phyloP scores from a whole-genome alignment of 2,797 vertebrate species.

The Botia kubotai region DNA sequence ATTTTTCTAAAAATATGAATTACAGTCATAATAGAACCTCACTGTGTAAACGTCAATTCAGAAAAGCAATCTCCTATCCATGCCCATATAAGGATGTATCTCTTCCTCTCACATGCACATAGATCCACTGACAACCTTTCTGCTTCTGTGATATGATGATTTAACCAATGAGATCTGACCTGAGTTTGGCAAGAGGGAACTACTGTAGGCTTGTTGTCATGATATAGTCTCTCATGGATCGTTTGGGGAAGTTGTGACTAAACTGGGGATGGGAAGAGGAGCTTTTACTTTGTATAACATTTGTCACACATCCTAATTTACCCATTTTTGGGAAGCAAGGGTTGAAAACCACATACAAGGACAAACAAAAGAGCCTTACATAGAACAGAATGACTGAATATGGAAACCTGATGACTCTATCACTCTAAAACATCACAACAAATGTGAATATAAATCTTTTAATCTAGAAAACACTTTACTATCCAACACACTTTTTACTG shows the following conservation, averaged over 20 bases:
- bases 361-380: constrained; percentile 69
- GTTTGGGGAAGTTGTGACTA: constrained; percentile 83
- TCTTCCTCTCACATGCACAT: constrained; percentile 10
- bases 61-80: constrained; percentile 29
- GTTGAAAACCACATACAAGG: constrained; percentile 62
- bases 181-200: constrained; percentile 72
- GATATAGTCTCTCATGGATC: constrained; percentile 78
- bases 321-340: constrained; percentile 80
- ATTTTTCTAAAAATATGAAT: too few species aligned
- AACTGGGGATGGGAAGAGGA: constrained; percentile 80
- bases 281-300: constrained; percentile 77
- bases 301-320: constrained; percentile 84
- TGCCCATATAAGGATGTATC: constrained; percentile 31
- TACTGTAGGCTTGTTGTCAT: constrained; percentile 61
- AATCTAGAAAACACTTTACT: background rate
- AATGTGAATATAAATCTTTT: background rate
- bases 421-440: background rate
- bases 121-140: constrained; percentile 23
- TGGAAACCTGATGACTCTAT: constrained; percentile 1
- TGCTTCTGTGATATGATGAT: constrained; percentile 32
- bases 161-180: constrained; percentile 54
- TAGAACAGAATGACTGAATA: constrained; percentile 55
- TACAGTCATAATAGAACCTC: constrained; percentile 3
- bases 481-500: background rate
- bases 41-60: constrained; percentile 32